These are phyloP conservation scores for Caenorhabditis sp. DNA, from an alignment of 2,888 invertebrate species.

Conservation along the genomic window DNA sequence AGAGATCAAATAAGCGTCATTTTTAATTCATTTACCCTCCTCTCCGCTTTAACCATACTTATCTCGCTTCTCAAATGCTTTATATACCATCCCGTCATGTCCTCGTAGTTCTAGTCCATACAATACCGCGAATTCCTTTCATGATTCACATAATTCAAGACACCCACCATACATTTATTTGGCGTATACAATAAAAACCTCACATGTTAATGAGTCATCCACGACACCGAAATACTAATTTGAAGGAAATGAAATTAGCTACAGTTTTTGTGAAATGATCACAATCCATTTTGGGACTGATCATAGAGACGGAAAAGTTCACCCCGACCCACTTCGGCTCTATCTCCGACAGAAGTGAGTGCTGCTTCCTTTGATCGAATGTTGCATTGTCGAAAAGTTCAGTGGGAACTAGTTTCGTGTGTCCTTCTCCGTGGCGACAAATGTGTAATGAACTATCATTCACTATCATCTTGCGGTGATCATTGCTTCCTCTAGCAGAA, in stretches of 20 bases:
- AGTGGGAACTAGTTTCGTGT: slow-evolving; percentile 26
- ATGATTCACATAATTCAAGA: no score
- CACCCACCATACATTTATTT: no score
- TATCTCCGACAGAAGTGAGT: not conserved
- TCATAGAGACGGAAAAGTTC: no score
- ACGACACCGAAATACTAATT: no score
- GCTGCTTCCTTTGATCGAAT: not conserved
- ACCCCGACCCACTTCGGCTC: not conserved
- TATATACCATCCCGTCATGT: no score
- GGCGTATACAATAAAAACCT: no score
- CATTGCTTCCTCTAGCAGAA: not conserved
- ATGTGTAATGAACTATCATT: slow-evolving; percentile 38
- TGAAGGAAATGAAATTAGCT: no score
- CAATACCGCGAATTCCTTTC: no score
- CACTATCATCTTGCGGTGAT: not conserved
- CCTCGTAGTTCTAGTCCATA: no score
- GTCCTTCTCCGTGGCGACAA: slow-evolving; percentile 21
- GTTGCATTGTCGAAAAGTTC: not conserved
- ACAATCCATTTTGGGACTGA: no score
- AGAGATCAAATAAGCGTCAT: not conserved
- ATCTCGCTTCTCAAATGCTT: slow-evolving; percentile 3
- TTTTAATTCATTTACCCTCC: not conserved
- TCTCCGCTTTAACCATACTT: not conserved
- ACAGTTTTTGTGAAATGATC: no score
- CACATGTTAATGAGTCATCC: no score